Conservation (phyloP, 2,888 invertebrate genomes). For the Magallana nippona region DNA sequence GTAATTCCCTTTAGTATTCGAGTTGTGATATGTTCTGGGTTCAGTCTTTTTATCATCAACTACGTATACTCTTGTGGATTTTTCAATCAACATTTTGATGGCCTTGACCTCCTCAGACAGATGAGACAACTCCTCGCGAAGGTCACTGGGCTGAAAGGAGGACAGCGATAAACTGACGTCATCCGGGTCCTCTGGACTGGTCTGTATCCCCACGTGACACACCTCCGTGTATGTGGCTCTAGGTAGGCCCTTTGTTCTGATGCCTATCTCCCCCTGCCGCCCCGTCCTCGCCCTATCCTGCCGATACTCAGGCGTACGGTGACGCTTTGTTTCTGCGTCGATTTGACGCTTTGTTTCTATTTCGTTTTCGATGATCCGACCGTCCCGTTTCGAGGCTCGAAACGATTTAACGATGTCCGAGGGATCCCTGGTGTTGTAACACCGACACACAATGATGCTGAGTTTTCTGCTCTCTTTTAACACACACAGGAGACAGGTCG, state of each 20-base stretch:
- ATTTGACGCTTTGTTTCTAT: background rate
- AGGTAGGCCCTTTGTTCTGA: background rate
- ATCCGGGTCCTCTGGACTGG: background rate
- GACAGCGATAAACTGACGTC: constrained; percentile 1
- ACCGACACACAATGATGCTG: constrained; percentile 23
- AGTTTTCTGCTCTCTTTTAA: constrained; percentile 6
- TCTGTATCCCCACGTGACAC: constrained; percentile 15
- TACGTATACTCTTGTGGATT: background rate
- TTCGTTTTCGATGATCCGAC: background rate
- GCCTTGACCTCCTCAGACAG: constrained; percentile 36
- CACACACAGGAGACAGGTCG: constrained; percentile 34
- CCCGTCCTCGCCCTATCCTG: background rate
- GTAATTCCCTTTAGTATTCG: background rate
- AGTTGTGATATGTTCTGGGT: background rate
- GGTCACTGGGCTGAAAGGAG: background rate
- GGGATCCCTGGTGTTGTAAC: constrained; percentile 4
- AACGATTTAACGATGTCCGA: constrained; percentile 31
- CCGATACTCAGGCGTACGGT: background rate
- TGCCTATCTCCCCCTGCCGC: background rate
- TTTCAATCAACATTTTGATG: constrained; percentile 30
- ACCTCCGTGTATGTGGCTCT: background rate
- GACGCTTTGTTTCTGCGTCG: background rate
- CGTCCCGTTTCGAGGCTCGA: background rate
- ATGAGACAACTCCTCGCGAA: constrained; percentile 27
- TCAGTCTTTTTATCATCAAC: background rate